phyloP scores from a whole-genome alignment of 2,888 invertebrate species.

The Scaptomyza caliginosa region DNA sequence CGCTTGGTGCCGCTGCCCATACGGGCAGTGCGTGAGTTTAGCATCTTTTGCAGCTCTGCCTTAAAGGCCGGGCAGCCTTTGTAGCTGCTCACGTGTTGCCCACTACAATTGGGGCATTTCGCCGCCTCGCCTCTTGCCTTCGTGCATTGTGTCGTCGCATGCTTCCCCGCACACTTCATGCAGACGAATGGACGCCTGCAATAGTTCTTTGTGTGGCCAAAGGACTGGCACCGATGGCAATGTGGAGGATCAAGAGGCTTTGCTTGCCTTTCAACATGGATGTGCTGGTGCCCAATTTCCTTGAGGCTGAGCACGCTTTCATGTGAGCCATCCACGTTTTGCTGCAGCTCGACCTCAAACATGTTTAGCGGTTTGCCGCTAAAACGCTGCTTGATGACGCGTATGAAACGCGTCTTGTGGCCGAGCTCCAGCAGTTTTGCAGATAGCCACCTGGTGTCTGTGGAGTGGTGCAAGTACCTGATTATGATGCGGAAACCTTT shows the following conservation, averaged over 20 bases:
- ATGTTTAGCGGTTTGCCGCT: background rate
- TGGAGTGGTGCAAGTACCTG: too few species aligned
- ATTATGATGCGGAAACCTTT: too few species aligned
- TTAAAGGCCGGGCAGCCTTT: constrained; percentile 1
- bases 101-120: background rate
- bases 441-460: too few species aligned
- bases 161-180: constrained; percentile 5
- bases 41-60: background rate
- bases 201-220: background rate
- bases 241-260: background rate
- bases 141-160: background rate
- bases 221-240: background rate
- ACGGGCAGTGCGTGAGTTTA: background rate
- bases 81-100: background rate
- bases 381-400: background rate
- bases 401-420: background rate
- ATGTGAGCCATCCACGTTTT: background rate
- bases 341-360: constrained; percentile 6
- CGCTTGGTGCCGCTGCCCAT: background rate
- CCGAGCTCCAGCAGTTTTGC: too few species aligned
- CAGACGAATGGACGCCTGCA: constrained; percentile 2
- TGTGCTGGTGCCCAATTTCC: background rate
- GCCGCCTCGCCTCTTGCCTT: background rate
- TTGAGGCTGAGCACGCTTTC: background rate
- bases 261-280: background rate